Percentiles rank a stretch among this genome's conserved stretches.
phyloP scores from a whole-genome alignment of 2,113 vertebrate species.

The Desmodus rotundus region DNA sequence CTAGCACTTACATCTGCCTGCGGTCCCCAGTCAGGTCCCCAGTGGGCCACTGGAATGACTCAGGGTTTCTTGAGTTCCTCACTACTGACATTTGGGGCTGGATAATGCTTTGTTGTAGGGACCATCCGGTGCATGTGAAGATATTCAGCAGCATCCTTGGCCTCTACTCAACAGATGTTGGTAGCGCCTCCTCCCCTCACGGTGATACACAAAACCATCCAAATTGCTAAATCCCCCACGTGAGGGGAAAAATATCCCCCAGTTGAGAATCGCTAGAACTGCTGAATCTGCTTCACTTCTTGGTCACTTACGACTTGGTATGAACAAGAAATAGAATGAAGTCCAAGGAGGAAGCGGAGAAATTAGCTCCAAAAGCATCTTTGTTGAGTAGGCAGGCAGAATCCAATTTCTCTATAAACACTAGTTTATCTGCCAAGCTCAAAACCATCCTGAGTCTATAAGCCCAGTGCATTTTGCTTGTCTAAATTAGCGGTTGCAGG shows the following conservation, averaged over 20 bases:
- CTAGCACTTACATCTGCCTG: neutral
- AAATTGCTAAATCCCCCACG: neutral
- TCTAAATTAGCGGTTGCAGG: neutral
- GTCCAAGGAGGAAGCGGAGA: neutral
- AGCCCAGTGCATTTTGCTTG: slow-evolving; percentile 11
- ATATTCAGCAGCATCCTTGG: neutral
- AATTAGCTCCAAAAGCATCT: neutral
- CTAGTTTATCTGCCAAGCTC: neutral
- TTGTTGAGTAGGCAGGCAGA: neutral
- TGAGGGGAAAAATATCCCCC: neutral
- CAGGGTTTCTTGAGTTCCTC: neutral
- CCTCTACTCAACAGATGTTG: neutral
- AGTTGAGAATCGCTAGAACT: neutral
- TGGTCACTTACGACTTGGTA: neutral
- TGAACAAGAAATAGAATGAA: neutral
- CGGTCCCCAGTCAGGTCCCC: too few species aligned
- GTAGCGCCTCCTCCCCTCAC: neutral
- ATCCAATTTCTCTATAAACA: neutral
- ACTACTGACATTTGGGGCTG: neutral
- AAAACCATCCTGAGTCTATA: neutral
- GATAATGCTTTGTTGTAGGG: neutral
- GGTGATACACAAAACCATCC: neutral
- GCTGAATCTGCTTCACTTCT: neutral
- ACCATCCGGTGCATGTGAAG: neutral
- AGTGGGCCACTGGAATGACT: neutral